Evolutionary conservation across 2,888 invertebrate genomes (phyloP), one percentile per base, ranked within the genome.

Genomic region (Nymphalis polychloros): DNA sequence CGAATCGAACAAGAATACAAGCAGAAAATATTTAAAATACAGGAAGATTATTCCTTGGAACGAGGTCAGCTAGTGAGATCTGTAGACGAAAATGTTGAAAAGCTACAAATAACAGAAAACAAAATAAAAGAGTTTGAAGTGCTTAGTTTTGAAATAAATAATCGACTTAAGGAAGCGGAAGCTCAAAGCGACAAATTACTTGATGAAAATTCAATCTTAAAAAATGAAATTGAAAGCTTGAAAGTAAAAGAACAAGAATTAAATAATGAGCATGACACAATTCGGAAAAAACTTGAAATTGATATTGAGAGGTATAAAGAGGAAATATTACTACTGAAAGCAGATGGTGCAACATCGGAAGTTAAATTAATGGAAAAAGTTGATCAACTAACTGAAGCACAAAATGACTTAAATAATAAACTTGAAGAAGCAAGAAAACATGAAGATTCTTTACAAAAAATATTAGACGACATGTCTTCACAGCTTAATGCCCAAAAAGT

Each of bases 361-460:
- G 84, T 88, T 1, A 90, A 92, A 75, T 78, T 93, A 65, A 91
- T 93, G 84, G 89, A 92, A 79, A 89, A 93, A 73, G 88, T 93
- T 59, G 92, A 93, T 67, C 90, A 91, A 78, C 76, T 93, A 53
- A 88, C 90, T 63, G 89, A 88, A 77, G 92, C 92, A 17, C 90
- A 92, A 75, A 90, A 92, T 73, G 92, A 93, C 72, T 82, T 93
- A 49, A 89, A 88, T 76, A 88, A 91, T 71, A 89, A 93, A 80
- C 76, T 90, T 27, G 93, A 93, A 79, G 89, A 90, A 79, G 92
- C 93, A 63, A 85, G 86, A 71, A 88, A 87, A 78, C 87, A 93
- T 65, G 92, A 93, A 81, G 90, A 91, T 74, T 90, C 87, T 0
- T 79, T 93, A 63, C 90, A 93, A 79, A 92, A 90, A 76, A 82